Evolutionary conservation across 2,888 invertebrate genomes (phyloP).

Genomic region (Drosophila sordidula): DNA sequence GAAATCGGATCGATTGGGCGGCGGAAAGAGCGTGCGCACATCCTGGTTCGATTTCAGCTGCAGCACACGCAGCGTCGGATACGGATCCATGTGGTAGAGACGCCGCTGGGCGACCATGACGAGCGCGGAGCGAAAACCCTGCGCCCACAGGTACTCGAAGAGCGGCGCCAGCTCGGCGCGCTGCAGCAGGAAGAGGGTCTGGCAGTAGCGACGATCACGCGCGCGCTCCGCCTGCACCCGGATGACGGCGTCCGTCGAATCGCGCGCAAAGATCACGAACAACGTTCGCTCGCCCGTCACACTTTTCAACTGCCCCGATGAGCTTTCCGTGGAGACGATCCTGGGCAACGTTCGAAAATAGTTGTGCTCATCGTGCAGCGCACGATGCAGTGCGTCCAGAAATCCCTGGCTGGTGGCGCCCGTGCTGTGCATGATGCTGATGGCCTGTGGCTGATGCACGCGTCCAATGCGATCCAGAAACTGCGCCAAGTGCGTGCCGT

Average conservation of each 20-base stretch:
- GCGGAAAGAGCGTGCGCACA: slow-evolving; percentile 47
- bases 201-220: slow-evolving; percentile 51
- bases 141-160: slow-evolving; percentile 58
- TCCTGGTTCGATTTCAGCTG: slow-evolving; percentile 12
- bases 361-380: slow-evolving; percentile 28
- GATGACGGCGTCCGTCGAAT: slow-evolving; percentile 50
- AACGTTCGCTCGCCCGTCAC: slow-evolving; percentile 30
- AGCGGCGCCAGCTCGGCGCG: slow-evolving; percentile 25
- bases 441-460: slow-evolving; percentile 26
- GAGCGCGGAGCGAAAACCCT: slow-evolving; percentile 60
- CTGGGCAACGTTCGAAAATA: slow-evolving; percentile 49
- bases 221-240: slow-evolving; percentile 30
- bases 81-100: slow-evolving; percentile 67
- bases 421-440: slow-evolving; percentile 44
- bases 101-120: slow-evolving; percentile 40
- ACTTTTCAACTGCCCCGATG: slow-evolving; percentile 3
- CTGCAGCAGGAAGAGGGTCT: slow-evolving; percentile 52
- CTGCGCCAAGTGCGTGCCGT: slow-evolving; percentile 18
- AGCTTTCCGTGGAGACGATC: slow-evolving; percentile 28
- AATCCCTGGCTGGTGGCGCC: slow-evolving; percentile 17
- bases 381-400: slow-evolving; percentile 34
- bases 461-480: slow-evolving; percentile 58
- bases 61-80: slow-evolving; percentile 56
- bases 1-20: slow-evolving; percentile 26
- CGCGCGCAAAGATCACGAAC: slow-evolving; percentile 53